Evolutionary conservation across 2,113 vertebrate genomes (phyloP), one percentile per base, ranked within the genome.

Genomic region (Cervus canadensis): DNA sequence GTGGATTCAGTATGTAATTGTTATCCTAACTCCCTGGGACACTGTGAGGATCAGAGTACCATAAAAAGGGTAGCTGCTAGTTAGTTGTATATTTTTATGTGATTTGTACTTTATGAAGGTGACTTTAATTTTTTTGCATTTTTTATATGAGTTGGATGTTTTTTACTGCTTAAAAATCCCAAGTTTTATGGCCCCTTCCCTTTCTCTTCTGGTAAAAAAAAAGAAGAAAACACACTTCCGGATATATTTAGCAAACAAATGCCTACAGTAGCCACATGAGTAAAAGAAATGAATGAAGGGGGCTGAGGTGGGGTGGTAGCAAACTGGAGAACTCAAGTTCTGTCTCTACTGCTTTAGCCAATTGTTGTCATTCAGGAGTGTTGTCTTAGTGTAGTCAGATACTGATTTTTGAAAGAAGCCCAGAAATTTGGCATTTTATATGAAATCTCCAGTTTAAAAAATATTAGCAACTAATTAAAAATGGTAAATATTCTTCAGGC

Each of bases 231-330:
- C 11, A 81, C 2, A 15, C 10, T 12, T 91, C 17, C 23, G 84
- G 26, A 62, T 96, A 83, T 60, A 94, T 95, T 85, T 45, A 89
- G 84, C 85, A 94, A 94, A 89, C 54, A 89, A 92, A 91, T 45
- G 56, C 26, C 64, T 86, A 89, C 0, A 64, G 59, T 14, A 85
- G 62, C 52, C 26, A 94, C 13, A 71, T 5, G 13, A 71, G n/a
- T 50, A 91, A 86, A 30, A 83, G 8, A 84, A 90, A 87, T 52
- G 67, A 91, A 56, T 56, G 60, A 89, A 40, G 28, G 7, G 3
- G 64, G 48, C 54, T 94, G 30, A 17, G 4, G 16, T 21, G 11
- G 25, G 21, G 54, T 23, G 48, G 50, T 3, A 25, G 62, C 60
- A n/a, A 87, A 95, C 17, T 36, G 10, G 57, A 94, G 76, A 95